Base-by-base conservation (phyloP, 2,888 invertebrate genomes). In the Troides aeacus region DNA sequence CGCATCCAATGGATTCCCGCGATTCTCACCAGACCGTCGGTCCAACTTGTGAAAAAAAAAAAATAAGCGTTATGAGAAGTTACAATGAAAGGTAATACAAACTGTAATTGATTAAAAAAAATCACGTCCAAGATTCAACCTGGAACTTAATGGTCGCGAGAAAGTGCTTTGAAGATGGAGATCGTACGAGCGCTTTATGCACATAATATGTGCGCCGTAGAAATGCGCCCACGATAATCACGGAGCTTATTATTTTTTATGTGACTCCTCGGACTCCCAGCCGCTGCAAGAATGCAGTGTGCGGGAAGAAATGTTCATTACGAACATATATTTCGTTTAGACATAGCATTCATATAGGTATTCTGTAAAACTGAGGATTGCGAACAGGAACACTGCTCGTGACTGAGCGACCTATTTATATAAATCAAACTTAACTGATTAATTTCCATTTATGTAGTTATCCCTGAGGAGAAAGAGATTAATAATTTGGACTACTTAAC, bases 221-320 rank as follows among this genome's bases (percentile, higher is more conserved):
- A 75, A 79, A 77, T 78, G 76, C 78, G 76, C 77, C 78, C 77
- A 83, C 81, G 79, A 85, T 86, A 84, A 90, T 86, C 87, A 86
- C 77, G 79, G 73, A 82, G 81, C 88, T 89, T 91, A 90, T 91
- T 91, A 90, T 91, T 90, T 91, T 92, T 91, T 91, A 91, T 90
- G 89, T 85, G 85, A 81, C 81, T 83, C 81, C 80, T 78, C 78
- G 76, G 79, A 76, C 78, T 68, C 63, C 62, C 74, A 74, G 73
- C 67, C 73, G 71, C 77, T 76, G 78, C 74, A 75, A 75, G 78
- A 80, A 79, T 74, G 74, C 77, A n/a, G 23, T 50, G 30, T 24
- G 66, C 50, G 62, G 65, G 58, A 46, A 69, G 66, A 69, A 69
- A 62, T 59, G 36, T 59, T 42, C 50, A 62, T 59, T 61, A 60